A percentile compares a stretch with the other conserved stretches of the same genome.
Conservation (phyloP, 1,140 invertebrate species). For the Cardiocondyla obscurior region DNA sequence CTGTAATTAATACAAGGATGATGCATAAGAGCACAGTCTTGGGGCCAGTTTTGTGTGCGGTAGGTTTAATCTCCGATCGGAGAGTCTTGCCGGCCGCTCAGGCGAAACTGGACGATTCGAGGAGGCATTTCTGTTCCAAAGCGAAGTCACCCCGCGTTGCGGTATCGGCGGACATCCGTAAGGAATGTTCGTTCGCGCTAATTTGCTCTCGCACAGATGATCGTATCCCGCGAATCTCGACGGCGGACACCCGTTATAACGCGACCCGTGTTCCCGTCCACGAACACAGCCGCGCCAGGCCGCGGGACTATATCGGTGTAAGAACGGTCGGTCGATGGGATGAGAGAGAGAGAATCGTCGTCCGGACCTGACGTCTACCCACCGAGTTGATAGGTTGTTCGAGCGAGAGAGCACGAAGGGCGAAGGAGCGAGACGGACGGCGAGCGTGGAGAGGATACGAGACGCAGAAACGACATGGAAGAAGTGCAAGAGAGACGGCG, state of each 20-base stretch:
- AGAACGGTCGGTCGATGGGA: conserved; percentile 82
- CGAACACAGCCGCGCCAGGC: conserved; percentile 76
- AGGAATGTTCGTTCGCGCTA: not conserved
- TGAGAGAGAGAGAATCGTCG: conserved; percentile 81
- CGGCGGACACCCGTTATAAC: conserved; percentile 71
- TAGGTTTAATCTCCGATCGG: not conserved
- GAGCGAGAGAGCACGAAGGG: conserved; percentile 78
- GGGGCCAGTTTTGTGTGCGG: not conserved
- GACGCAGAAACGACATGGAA: conserved; percentile 54
- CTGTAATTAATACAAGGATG: not conserved
- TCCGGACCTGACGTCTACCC: conserved; percentile 82
- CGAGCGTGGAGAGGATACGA: conserved; percentile 31
- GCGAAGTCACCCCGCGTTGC: not conserved
- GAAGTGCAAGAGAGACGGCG: conserved; percentile 75
- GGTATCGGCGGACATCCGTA: not conserved
- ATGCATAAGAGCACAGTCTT: not conserved
- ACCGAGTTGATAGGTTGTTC: conserved; percentile 85
- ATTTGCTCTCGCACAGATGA: conserved; percentile 12
- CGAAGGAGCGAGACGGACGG: conserved; percentile 57
- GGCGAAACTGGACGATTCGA: not conserved
- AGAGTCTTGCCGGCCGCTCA: not conserved
- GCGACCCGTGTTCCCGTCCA: conserved; percentile 76
- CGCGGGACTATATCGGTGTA: conserved; percentile 81
- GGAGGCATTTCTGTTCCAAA: not conserved
- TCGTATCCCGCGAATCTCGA: not conserved